phyloP scores from a whole-genome alignment of 1,140 invertebrate genomes.

The Brachionus asplanchnoidis region DNA sequence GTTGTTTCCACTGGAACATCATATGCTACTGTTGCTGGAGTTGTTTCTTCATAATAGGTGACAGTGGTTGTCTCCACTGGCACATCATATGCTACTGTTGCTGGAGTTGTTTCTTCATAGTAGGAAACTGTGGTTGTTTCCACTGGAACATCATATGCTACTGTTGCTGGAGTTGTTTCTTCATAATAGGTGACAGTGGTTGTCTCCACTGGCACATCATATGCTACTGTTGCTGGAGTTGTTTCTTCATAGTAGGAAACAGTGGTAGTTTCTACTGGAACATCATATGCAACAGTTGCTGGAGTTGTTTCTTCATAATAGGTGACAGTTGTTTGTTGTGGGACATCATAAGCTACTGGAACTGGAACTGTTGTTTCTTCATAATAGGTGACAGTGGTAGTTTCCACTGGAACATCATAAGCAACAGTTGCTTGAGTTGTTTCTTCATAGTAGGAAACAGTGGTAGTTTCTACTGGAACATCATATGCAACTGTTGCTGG shows the following conservation, averaged over 20 bases:
- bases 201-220: too few relatives aligned
- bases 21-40: background rate
- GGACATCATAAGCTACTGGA: background rate
- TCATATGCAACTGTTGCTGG: background rate
- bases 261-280: too few relatives aligned
- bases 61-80: background rate
- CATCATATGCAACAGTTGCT: background rate
- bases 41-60: background rate
- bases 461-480: background rate
- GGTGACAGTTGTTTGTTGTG: background rate
- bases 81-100: background rate
- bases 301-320: background rate
- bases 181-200: too few relatives aligned
- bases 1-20: background rate
- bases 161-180: too few relatives aligned
- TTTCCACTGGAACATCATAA: background rate
- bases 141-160: too few relatives aligned
- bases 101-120: too few relatives aligned
- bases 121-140: too few relatives aligned
- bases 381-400: background rate
- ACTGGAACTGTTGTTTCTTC: background rate
- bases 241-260: too few relatives aligned
- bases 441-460: background rate
- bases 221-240: too few relatives aligned
- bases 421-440: background rate